Conservation (phyloP, 30 jellyfish, hydroid and myxozoan genomes). For the Aurelia sp. region DNA sequence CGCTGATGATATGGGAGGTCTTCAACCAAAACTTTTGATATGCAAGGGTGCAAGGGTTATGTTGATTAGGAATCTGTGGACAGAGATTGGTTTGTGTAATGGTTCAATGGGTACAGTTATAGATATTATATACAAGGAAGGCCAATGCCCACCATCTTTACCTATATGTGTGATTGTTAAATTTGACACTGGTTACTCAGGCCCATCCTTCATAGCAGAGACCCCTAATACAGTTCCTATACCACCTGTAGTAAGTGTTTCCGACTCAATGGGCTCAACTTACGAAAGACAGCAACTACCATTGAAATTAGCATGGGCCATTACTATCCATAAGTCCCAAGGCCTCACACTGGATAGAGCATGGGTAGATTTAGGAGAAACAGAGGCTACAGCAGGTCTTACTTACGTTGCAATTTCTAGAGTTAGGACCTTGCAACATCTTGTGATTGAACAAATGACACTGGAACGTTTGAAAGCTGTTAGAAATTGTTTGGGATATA, state of each 20-base stretch:
- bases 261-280: not conserved
- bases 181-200: slow-evolving; percentile 17
- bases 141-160: slow-evolving; percentile 21
- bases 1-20: slow-evolving; percentile 75
- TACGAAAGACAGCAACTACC: too few relatives aligned
- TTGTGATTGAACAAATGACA: not conserved
- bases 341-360: too few relatives aligned
- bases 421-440: not conserved
- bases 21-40: slow-evolving; percentile 25
- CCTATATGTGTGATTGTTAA: slow-evolving; percentile 56
- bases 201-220: not conserved
- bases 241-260: not conserved
- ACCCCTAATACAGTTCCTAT: not conserved
- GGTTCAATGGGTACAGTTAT: slow-evolving; percentile 61
- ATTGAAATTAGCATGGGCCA: too few relatives aligned
- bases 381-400: not conserved
- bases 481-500: too few relatives aligned
- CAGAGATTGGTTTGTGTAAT: slow-evolving; percentile 73
- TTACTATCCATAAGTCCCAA: too few relatives aligned
- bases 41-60: slow-evolving; percentile 57
- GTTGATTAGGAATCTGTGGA: slow-evolving; percentile 67
- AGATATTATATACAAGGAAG: slow-evolving; percentile 26
- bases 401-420: not conserved
- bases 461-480: not conserved
- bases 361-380: not conserved